These are phyloP conservation scores for Ophraella communa DNA, from an alignment of 2,888 invertebrate species.

Conservation along the genomic window DNA sequence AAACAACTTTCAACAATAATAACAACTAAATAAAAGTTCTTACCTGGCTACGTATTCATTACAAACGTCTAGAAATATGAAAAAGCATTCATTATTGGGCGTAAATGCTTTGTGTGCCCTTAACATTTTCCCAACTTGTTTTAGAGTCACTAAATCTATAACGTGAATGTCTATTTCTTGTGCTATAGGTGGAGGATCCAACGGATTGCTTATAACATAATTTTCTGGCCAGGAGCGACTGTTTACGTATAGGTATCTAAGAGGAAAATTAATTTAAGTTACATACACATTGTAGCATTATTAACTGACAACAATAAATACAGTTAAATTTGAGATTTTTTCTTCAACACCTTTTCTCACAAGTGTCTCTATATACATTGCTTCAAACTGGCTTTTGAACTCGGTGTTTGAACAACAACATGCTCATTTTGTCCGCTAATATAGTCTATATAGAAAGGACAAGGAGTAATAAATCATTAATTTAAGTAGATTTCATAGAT, in stretches of 20 bases:
- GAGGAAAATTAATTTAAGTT: constrained; percentile 41
- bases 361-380: too few relatives aligned
- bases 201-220: constrained; percentile 75
- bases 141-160: constrained; percentile 78
- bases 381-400: too few relatives aligned
- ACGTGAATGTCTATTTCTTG: constrained; percentile 88
- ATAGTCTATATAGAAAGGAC: too few relatives aligned
- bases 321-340: too few relatives aligned
- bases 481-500: too few relatives aligned
- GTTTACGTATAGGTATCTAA: constrained; percentile 80
- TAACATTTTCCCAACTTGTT: constrained; percentile 79
- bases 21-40: constrained; percentile 35
- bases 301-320: too few relatives aligned
- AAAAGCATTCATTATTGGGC: constrained; percentile 84
- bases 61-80: constrained; percentile 84
- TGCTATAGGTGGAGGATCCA: constrained; percentile 83
- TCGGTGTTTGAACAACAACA: too few relatives aligned
- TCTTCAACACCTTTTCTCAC: neutral
- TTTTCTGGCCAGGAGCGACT: constrained; percentile 82
- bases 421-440: too few relatives aligned
- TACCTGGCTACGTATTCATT: constrained; percentile 85
- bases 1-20: too few relatives aligned
- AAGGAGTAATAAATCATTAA: too few relatives aligned
- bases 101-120: constrained; percentile 83
- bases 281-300: too few relatives aligned